Evolutionary conservation across 1,140 invertebrate species (phyloP), one percentile per base, ranked within the genome.

Genomic region (Copidosoma floridanum): DNA sequence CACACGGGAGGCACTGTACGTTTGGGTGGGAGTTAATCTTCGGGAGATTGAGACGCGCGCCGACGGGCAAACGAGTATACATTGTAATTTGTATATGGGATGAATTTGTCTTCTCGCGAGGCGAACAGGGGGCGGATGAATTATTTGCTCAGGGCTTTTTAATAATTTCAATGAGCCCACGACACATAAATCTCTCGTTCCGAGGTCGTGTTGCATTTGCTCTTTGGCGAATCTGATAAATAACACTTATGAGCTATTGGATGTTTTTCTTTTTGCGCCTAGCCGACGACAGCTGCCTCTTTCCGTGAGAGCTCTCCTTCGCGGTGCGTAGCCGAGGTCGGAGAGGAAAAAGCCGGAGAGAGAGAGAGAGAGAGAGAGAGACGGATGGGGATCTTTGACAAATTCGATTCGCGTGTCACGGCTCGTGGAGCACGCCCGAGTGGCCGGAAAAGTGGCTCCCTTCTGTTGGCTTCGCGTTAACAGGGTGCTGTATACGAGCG

Each of bases 361-460:
- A 43, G 20, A 51, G 23, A 14, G 11, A 37, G 20, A 27, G 51
- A n/a, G n/a, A n/a, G n/a, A n/a, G n/a, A 56, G 50, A 57, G 50
- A 54, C 29, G 46, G 47, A 52, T 44, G 55, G 53, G 61, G 61
- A 67, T 70, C 72, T 73, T 74, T 76, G 70, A 77, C 73, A 76
- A 76, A 77, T 77, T 76, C 72, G 75, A 77, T 77, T 77, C 73
- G 72, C 68, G 71, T 75, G 70, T 74, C 74, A 76, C 64, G 71
- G 67, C 61, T 69, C 70, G 66, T 67, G 66, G 68, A 74, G 74
- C 73, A 76, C 56, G 65, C 53, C 50, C 51, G 69, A 73, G 68
- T 68, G 68, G 63, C 65, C 40, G 65, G 70, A 71, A 73, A 74
- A 72, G 64, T 65, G 65, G 67, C 64, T 51, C 48, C 5, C 38